Conservation (phyloP, 1,140 invertebrate species). For the Lucilia sericata region DNA sequence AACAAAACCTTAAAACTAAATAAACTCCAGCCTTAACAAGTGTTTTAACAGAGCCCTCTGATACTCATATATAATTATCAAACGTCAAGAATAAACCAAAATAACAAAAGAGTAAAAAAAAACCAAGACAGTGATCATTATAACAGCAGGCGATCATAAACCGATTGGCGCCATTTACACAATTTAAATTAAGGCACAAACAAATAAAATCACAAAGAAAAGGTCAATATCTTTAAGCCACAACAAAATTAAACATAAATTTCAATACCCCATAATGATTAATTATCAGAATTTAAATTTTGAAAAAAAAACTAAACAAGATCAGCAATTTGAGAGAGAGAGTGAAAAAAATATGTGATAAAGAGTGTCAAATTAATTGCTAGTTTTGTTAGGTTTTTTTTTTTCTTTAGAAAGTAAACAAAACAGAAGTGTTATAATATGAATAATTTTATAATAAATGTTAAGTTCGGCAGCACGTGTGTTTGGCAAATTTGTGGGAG, state of each 20-base stretch:
- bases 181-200: slow-evolving; percentile 18
- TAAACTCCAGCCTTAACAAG: slow-evolving; percentile 9
- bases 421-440: too few relatives aligned
- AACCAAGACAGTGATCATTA: slow-evolving; percentile 11
- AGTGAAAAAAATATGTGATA: not conserved
- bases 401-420: too few relatives aligned
- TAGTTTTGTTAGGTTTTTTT: not conserved
- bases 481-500: too few relatives aligned
- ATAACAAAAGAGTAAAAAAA: not conserved
- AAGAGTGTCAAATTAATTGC: slow-evolving; percentile 5
- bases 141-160: slow-evolving; percentile 33
- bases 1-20: not conserved
- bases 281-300: too few relatives aligned
- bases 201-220: slow-evolving; percentile 1
- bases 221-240: slow-evolving; percentile 15
- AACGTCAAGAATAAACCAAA: not conserved
- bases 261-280: too few relatives aligned
- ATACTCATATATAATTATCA: slow-evolving; percentile 30
- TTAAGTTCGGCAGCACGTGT: too few relatives aligned
- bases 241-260: too few relatives aligned
- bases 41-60: not conserved
- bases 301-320: not conserved
- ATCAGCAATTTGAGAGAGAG: not conserved
- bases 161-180: slow-evolving; percentile 30
- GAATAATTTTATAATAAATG: too few relatives aligned